phyloP scores from a whole-genome alignment of 92 coral and sea anemone genomes.

The Umimayanthus chanpuru region DNA sequence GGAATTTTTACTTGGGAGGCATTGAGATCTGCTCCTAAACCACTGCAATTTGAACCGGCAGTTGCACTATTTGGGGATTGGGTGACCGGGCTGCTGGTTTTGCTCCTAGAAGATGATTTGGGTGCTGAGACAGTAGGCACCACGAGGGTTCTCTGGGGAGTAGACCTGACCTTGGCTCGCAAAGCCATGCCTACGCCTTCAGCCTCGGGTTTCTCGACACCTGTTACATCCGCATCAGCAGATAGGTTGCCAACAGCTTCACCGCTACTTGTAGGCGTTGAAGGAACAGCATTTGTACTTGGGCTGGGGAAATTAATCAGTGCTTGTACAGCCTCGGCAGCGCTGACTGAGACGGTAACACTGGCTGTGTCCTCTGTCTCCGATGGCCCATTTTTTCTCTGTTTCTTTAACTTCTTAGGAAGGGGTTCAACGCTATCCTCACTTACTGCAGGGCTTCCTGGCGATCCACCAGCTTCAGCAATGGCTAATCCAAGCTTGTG shows the following conservation, averaged over 20 bases:
- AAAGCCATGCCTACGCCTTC: constrained; percentile 48
- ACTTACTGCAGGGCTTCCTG: constrained; percentile 43
- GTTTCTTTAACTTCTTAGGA: constrained; percentile 22
- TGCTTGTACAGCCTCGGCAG: constrained; percentile 44
- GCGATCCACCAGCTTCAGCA: constrained; percentile 26
- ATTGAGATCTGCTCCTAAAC: not conserved
- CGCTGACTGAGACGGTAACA: constrained; percentile 42
- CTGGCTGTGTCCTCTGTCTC: not conserved
- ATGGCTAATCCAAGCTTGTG: constrained; percentile 29
- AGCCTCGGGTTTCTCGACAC: constrained; percentile 9
- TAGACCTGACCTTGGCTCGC: not conserved
- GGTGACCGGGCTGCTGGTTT: not conserved
- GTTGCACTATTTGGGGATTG: not conserved
- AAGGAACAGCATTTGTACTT: not conserved
- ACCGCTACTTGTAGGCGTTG: not conserved
- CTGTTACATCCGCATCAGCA: constrained; percentile 26
- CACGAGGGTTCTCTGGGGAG: constrained; percentile 36
- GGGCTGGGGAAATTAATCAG: constrained; percentile 16
- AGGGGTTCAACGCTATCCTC: constrained; percentile 23
- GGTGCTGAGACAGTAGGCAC: constrained; percentile 25
- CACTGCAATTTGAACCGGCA: not conserved
- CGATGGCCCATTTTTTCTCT: not conserved
- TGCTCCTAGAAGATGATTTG: constrained; percentile 10
- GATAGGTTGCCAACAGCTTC: not conserved
- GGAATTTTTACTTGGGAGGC: constrained; percentile 22